Conservation (phyloP, 2,113 vertebrate species). For the Embiotoca jacksoni region DNA sequence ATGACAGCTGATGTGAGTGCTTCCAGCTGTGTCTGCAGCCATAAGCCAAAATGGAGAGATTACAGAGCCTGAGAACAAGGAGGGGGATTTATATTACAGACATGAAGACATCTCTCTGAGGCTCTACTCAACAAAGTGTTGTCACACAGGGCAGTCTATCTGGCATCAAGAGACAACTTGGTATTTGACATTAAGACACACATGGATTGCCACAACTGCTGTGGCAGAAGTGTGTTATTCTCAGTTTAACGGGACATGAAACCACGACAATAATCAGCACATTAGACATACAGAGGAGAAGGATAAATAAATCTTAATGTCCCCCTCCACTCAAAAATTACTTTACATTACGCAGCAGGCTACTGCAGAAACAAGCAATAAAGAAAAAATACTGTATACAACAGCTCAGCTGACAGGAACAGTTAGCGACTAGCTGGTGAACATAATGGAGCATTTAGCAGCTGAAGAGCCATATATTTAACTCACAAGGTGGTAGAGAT, state of each 20-base stretch:
- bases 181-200: conserved; percentile 6
- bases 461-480: too few relatives aligned
- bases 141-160: conserved; percentile 14
- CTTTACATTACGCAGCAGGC: too few relatives aligned
- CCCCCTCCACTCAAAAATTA: not conserved
- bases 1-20: conserved; percentile 72
- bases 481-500: too few relatives aligned
- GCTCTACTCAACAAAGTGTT: conserved; percentile 43
- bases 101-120: conserved; percentile 62
- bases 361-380: too few relatives aligned
- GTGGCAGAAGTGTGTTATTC: not conserved
- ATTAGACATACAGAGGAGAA: not conserved
- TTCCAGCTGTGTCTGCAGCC: conserved; percentile 78
- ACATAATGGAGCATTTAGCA: too few relatives aligned
- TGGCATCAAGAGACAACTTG: conserved; percentile 38
- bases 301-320: not conserved
- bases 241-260: not conserved
- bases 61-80: conserved; percentile 73
- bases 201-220: not conserved
- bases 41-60: conserved; percentile 70
- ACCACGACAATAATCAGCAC: not conserved
- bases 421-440: too few relatives aligned
- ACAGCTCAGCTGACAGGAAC: too few relatives aligned
- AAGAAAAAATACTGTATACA: too few relatives aligned
- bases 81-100: conserved; percentile 61